phyloP scores from a whole-genome alignment of 1,140 invertebrate species.

The Galleria mellonella region DNA sequence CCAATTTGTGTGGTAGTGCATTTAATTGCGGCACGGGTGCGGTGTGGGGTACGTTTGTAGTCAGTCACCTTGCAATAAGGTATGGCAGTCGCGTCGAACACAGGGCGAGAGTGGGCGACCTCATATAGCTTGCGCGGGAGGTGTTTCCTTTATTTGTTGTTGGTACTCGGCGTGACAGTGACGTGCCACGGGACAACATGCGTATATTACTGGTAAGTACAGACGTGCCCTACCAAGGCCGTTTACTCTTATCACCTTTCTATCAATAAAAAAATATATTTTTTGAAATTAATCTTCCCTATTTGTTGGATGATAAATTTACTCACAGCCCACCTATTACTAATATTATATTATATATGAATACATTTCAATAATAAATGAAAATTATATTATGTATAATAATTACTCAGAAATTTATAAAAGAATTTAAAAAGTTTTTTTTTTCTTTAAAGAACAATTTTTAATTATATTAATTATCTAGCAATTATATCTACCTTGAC shows the following conservation, averaged over 20 bases:
- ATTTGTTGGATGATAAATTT: no score
- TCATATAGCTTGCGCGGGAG: conserved; percentile 66
- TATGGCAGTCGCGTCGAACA: conserved; percentile 59
- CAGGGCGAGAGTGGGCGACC: conserved; percentile 67
- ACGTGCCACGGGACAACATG: conserved; percentile 63
- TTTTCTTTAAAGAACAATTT: no score
- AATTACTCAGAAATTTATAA: no score
- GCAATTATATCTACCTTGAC: no score
- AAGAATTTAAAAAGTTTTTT: no score
- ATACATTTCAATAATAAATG: no score
- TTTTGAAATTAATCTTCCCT: no score
- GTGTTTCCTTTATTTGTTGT: conserved; percentile 67
- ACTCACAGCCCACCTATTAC: no score
- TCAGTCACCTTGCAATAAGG: conserved; percentile 64
- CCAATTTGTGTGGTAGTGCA: conserved; percentile 47
- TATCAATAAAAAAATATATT: not conserved
- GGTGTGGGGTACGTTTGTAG: conserved; percentile 35
- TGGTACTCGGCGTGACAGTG: conserved; percentile 58
- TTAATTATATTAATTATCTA: no score
- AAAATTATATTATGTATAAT: no score
- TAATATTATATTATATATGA: no score
- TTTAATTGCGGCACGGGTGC: conserved; percentile 27
- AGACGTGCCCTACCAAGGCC: conserved; percentile 23
- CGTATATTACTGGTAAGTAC: conserved; percentile 61
- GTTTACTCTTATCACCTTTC: conserved; percentile 2